Evolutionary conservation across 2,797 vertebrate genomes (phyloP).

Genomic region (Melanotaenia pygmaea): DNA sequence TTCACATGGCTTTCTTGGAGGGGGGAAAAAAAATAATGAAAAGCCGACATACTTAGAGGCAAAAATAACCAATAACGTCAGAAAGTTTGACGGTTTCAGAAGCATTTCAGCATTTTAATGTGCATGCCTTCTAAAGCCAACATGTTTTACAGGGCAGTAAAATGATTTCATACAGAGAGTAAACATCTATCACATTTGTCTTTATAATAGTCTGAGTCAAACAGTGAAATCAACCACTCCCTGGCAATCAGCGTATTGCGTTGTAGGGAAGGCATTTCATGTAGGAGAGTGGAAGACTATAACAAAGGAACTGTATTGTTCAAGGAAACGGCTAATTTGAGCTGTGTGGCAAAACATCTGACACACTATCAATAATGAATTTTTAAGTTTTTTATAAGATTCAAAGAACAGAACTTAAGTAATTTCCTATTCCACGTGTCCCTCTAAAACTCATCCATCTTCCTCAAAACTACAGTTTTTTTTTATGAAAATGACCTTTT

Average conservation of each 20-base stretch:
- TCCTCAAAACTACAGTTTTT: background rate
- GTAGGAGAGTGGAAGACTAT: slow-evolving; percentile 45
- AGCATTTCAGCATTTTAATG: slow-evolving; percentile 5
- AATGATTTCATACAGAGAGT: background rate
- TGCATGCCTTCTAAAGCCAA: background rate
- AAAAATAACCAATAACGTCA: slow-evolving; percentile 23
- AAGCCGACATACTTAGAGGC: slow-evolving; percentile 19
- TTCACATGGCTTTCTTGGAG: slow-evolving; percentile 46
- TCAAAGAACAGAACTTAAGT: background rate
- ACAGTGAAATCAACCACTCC: slow-evolving; percentile 36
- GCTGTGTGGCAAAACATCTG: slow-evolving; percentile 12
- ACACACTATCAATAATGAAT: background rate
- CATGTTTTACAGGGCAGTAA: background rate
- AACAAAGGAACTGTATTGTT: slow-evolving; percentile 58
- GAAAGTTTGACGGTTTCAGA: background rate
- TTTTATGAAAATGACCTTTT: no score
- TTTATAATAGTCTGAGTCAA: slow-evolving; percentile 6
- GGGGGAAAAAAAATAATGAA: slow-evolving; percentile 7
- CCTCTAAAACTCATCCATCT: background rate
- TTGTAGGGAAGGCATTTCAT: slow-evolving; percentile 64
- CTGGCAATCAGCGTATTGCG: slow-evolving; percentile 37
- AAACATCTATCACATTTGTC: slow-evolving; percentile 1
- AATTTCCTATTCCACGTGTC: background rate
- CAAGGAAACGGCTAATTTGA: slow-evolving; percentile 3
- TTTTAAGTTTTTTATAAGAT: background rate